Evolutionary conservation across 2,113 vertebrate species (phyloP), one percentile per base, ranked within the genome.

Genomic region (Odocoileus hemionus): DNA sequence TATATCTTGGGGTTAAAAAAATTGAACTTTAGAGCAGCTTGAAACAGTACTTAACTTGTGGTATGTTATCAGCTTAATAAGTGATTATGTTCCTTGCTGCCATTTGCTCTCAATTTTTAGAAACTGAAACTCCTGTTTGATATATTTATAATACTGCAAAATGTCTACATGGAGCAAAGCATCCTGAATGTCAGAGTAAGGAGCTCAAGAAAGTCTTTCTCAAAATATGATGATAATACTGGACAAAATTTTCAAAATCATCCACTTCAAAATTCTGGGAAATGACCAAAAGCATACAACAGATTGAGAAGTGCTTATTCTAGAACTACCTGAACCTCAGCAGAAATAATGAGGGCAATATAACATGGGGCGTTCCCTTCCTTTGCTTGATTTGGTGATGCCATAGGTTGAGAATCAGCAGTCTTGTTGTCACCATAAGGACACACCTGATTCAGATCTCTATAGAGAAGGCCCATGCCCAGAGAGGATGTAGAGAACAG

Each of bases 311-410:
- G 10, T 2, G 3, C 17, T 76, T 79, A 47, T 43, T 94, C 28
- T 54, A 60, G 28, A 67, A 28, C 60, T 61, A 45, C 45, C 30
- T 14, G 21, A 61, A 30, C 16, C n/a, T 55, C 76, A 45, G 5
- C 43, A 39, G 60, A 50, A 94, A 21, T 25, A 64, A 8, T 5
- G 10, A 21, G 19, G 47, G 1, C 19, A 7, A 39, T 17, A 45
- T 84, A 60, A 54, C 15, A 47, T 6, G 7, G 21, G 5, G 0
- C 36, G 14, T 28, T 64, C 7, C 14, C 25, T 14, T 17, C 30
- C 1, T 1, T 47, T 14, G 33, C 1, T 30, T 70, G 33, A 4
- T 1, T 4, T 13, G 7, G 26, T 33, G 45, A 4, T 50, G 16
- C 15, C 16, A 1, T 45, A 58, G 23, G 52, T 21, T 17, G 14